Evolutionary conservation across 2,797 vertebrate species (phyloP), one percentile per base, ranked within the genome.

Genomic region (Sternotherus odoratus): DNA sequence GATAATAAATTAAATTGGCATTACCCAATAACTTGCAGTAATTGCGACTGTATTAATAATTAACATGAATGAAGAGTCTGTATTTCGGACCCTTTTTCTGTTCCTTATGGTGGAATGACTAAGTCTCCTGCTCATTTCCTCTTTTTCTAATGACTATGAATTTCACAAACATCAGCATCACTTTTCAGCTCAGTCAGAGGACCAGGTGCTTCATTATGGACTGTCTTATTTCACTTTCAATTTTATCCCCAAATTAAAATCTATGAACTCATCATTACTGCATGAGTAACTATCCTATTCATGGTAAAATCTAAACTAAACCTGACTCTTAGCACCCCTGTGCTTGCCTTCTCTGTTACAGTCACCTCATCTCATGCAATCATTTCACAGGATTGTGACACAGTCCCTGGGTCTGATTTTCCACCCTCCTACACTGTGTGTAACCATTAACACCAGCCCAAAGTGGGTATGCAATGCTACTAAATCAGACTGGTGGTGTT

Each of bases 1-100:
- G 84, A 84, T 81, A n/a, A 89, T 77, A 87, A 82, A 3, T 39
- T 81, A 83, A 89, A 86, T 53, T 12, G 79, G 79, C 54, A n/a
- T 1, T 7, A 26, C n/a, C 72, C 4, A 5, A 5, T 48, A 3
- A 0, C 39, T 16, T 75, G 46, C 91, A n/a, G 12, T 2, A 77
- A 60, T 0, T 39, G 0, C 46, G 77, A 21, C 63, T 81, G n/a
- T 0, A 46, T 10, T 28, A 83, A n/a, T 19, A 50, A 77, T 83
- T 69, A 23, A 3, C 1, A 66, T 23, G 39, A 16, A 9, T 0
- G 4, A 1, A 3, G 3, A 16, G 2, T 60, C 89, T 43, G 88
- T 72, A 23, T 66, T 82, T 69, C 5, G 5, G 36, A 17, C 66
- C n/a, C 36, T 69, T 69, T 77, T 78, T 85, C 30, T 0, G 11